Base-by-base conservation (phyloP, 2,797 vertebrate species). In the Triplophysa bombifrons region DNA sequence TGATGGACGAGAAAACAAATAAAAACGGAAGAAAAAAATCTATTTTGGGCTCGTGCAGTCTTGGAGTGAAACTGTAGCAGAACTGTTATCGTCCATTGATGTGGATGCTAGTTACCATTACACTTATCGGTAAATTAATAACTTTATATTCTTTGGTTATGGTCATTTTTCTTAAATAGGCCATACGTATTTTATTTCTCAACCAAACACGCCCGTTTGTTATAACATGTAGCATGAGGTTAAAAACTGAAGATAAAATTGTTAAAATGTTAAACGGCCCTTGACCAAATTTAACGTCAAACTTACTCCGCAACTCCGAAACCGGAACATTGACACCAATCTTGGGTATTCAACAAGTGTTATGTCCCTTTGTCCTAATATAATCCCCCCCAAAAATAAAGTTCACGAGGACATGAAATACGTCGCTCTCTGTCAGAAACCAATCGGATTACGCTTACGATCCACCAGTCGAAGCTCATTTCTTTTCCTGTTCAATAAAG, bases 401-500 rank as follows among this genome's bases (percentile, higher is more conserved):
- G n/a, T 19, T 60, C 17, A 48, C 11, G 13, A 68, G 38, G 51
- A 68, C 38, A 46, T 3, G n/a, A 56, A 16, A 68, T 16, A 67
- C 34, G 34, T 44, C 16, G 7, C 10, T 19, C 7, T 30, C 56
- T 56, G 12, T 76, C 50, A n/a, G 20, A n/a, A 75, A 41, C 73
- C 61, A 44, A 14, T 55, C 50, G 50, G 3, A 55, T n/a, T 9
- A n/a, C 19, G 8, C 2, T 55, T 20, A n/a, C n/a, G 51, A n/a
- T 58, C 17, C 14, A 4, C 10, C 5, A 63, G 22, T 12, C 12
- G 4, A 53, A 41, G 20, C 69, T 83, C 27, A 83, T 53, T 83
- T 79, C 4, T 60, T 69, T 11, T 64, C 81, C n/a, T 94, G 95
- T 85, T 93, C 94, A 34, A 96, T 92, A 1, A 99, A 98, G 90